phyloP scores from a whole-genome alignment of 30 jellyfish, hydroid and myxozoan genomes.

The Turritopsis rubra region DNA sequence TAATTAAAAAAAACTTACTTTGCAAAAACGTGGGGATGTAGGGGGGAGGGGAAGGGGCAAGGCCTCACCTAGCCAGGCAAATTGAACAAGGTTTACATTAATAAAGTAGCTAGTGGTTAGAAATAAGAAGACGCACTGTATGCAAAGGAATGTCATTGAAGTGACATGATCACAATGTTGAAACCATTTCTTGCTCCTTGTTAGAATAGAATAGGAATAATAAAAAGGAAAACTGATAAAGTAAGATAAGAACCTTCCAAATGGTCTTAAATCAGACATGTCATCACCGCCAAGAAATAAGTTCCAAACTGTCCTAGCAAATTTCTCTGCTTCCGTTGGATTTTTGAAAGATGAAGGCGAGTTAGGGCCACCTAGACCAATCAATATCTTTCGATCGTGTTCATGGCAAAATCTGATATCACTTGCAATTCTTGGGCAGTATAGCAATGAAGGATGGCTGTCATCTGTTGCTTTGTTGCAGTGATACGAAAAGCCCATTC shows the following conservation, averaged over 20 bases:
- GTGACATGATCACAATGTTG: too few species aligned
- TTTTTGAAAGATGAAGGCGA: constrained; percentile 42
- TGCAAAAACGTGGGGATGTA: too few species aligned
- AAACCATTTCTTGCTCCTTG: too few species aligned
- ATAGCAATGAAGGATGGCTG: constrained; percentile 47
- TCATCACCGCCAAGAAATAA: constrained; percentile 73
- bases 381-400: constrained; percentile 57
- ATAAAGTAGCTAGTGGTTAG: too few species aligned
- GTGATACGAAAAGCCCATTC: constrained; percentile 63
- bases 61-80: too few species aligned
- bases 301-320: constrained; percentile 76
- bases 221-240: neutral
- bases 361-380: constrained; percentile 84
- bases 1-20: too few species aligned
- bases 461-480: constrained; percentile 46
- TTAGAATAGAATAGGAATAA: neutral
- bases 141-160: too few species aligned
- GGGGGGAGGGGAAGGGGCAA: too few species aligned
- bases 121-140: too few species aligned
- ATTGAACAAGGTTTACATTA: too few species aligned
- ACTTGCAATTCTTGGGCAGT: constrained; percentile 68
- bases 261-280: constrained; percentile 62
- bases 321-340: constrained; percentile 63
- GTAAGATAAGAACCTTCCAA: constrained; percentile 39
- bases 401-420: constrained; percentile 68